phyloP scores from a whole-genome alignment of 1,140 invertebrate genomes.

The Aphaenogaster floridana region DNA sequence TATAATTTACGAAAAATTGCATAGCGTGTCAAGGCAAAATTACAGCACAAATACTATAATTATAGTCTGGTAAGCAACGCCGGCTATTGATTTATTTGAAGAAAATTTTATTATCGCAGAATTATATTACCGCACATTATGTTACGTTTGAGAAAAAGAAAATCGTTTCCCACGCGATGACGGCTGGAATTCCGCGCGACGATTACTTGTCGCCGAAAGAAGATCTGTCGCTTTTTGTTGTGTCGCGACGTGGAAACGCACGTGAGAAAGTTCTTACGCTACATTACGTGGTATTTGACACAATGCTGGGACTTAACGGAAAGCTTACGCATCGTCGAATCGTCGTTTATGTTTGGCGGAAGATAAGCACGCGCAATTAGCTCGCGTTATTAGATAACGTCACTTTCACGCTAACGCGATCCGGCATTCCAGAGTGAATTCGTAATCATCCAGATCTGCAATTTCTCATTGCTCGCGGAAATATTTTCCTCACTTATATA shows the following conservation, averaged over 20 bases:
- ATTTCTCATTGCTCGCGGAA: neutral
- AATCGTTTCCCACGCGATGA: conserved; percentile 59
- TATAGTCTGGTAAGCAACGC: neutral
- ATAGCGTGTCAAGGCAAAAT: neutral
- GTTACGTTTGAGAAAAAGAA: conserved; percentile 21
- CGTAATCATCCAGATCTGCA: neutral
- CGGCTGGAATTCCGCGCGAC: conserved; percentile 36
- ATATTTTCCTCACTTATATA: neutral
- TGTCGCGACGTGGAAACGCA: conserved; percentile 47
- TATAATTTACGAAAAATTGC: conserved; percentile 47
- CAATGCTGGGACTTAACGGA: conserved; percentile 44
- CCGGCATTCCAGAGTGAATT: conserved; percentile 3
- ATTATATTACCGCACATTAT: neutral
- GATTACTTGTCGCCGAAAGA: conserved; percentile 29
- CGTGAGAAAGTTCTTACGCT: conserved; percentile 66
- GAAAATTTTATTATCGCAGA: conserved; percentile 39
- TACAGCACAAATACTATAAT: conserved; percentile 35
- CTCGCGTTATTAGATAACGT: conserved; percentile 44
- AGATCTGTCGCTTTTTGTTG: conserved; percentile 63
- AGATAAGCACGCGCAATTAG: conserved; percentile 47
- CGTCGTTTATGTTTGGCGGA: conserved; percentile 28
- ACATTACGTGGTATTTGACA: conserved; percentile 49
- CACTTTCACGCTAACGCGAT: neutral
- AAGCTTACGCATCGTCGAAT: conserved; percentile 28
- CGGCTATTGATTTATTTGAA: conserved; percentile 38